Percentiles rank a stretch among this genome's conserved stretches.
Conservation (phyloP, 1,140 invertebrate genomes). For the Pseudoatta argentina region DNA sequence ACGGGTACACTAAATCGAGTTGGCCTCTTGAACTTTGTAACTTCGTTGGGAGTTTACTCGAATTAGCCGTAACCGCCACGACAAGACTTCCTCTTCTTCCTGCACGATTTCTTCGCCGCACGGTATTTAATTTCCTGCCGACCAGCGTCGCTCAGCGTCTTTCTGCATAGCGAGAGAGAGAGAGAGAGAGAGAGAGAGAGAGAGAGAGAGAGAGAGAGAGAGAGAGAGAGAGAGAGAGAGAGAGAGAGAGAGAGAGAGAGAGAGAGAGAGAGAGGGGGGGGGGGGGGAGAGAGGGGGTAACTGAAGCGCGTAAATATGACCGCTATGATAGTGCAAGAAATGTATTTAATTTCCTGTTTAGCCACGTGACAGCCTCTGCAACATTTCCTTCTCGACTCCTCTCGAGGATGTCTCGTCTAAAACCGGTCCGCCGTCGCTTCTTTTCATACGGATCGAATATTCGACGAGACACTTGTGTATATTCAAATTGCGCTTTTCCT, state of each 20-base stretch:
- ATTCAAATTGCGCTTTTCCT: background rate
- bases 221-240: background rate
- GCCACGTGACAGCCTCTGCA: background rate
- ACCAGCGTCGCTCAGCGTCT: conserved; percentile 43
- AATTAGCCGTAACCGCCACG: conserved; percentile 69
- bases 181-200: background rate
- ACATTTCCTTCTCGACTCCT: background rate
- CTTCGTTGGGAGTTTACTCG: conserved; percentile 70
- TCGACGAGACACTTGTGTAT: background rate
- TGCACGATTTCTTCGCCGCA: conserved; percentile 27
- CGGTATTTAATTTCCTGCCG: conserved; percentile 69
- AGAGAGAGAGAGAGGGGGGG: background rate
- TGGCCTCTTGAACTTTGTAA: conserved; percentile 74
- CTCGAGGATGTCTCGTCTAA: background rate
- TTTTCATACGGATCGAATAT: background rate
- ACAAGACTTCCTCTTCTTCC: conserved; percentile 55
- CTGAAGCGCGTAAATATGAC: conserved; percentile 43
- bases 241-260: background rate
- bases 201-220: background rate
- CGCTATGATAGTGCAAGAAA: conserved; percentile 45
- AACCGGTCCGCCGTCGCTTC: conserved; percentile 29
- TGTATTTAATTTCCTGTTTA: conserved; percentile 61
- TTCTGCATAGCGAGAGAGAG: background rate
- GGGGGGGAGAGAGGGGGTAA: too few relatives aligned
- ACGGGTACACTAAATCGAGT: conserved; percentile 70